These are phyloP conservation scores for Rotaria magnacalcarata DNA, from an alignment of 2,888 invertebrate genomes.

Conservation along the genomic window DNA sequence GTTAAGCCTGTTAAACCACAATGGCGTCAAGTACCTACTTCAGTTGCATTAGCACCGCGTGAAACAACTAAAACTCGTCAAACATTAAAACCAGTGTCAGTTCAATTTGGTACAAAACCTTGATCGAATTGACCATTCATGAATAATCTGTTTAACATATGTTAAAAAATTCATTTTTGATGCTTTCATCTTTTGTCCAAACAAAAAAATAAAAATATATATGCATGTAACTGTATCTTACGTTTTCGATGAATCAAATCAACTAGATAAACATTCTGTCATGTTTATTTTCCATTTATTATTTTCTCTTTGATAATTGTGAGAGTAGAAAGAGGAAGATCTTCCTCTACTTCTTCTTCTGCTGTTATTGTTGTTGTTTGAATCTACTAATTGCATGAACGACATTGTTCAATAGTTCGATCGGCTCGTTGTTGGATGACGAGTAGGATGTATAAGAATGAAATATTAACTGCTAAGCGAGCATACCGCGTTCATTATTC, in stretches of 20 bases:
- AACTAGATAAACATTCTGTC: background rate
- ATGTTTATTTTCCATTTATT: background rate
- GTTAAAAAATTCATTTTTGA: background rate
- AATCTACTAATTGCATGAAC: background rate
- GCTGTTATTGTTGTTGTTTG: background rate
- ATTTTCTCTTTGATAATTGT: background rate
- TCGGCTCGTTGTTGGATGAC: background rate
- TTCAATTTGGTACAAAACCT: conserved; percentile 25
- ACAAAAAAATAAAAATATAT: background rate
- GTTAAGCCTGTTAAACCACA: background rate
- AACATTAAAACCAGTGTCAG: conserved; percentile 8
- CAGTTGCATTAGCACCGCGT: background rate
- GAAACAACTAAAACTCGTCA: background rate
- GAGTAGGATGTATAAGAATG: background rate
- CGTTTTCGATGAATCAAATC: background rate
- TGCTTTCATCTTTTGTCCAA: background rate
- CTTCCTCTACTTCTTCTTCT: too few species aligned
- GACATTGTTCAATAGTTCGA: background rate
- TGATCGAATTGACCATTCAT: background rate
- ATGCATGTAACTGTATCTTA: background rate
- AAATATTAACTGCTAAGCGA: background rate
- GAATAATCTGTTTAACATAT: too few species aligned
- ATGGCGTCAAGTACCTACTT: background rate
- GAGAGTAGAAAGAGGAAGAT: background rate
- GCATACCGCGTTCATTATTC: background rate